Percentiles rank a stretch among this genome's conserved stretches.
phyloP scores from a whole-genome alignment of 2,797 vertebrate genomes.

The Acanthurus leucopareius region DNA sequence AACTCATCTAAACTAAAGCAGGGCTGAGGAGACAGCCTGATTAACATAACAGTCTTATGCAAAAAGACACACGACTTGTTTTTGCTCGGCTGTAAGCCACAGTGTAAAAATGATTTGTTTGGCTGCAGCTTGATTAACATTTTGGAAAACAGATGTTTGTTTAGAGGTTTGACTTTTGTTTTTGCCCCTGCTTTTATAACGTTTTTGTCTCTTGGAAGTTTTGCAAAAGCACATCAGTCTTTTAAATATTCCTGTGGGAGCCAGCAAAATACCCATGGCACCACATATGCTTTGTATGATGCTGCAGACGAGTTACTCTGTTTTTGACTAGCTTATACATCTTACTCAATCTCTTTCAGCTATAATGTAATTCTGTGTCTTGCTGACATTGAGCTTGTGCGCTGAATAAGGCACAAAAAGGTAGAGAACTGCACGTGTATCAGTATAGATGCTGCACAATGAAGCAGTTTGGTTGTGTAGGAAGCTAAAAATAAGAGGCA shows the following conservation, averaged over 20 bases:
- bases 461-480: slow-evolving; percentile 15
- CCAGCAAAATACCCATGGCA: slow-evolving; percentile 23
- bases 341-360: slow-evolving; percentile 53
- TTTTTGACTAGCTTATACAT: slow-evolving; percentile 39
- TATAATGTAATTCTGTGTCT: slow-evolving; percentile 42
- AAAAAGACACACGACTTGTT: slow-evolving; percentile 62
- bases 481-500: slow-evolving; percentile 50
- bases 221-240: slow-evolving; percentile 37
- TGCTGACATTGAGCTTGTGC: slow-evolving; percentile 50
- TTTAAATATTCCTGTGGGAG: slow-evolving; percentile 34
- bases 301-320: slow-evolving; percentile 29
- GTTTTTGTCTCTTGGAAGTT: slow-evolving; percentile 30
- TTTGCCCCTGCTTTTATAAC: slow-evolving; percentile 26
- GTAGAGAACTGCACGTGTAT: slow-evolving; percentile 41
- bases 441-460: slow-evolving; percentile 32
- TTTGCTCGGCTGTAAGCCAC: slow-evolving; percentile 44
- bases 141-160: slow-evolving; percentile 49
- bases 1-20: slow-evolving; percentile 68
- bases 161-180: slow-evolving; percentile 49
- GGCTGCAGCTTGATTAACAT: slow-evolving; percentile 55
- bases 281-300: slow-evolving; percentile 23
- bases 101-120: slow-evolving; percentile 60
- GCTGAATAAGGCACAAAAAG: slow-evolving; percentile 53
- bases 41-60: slow-evolving; percentile 74
- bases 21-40: slow-evolving; percentile 60